These are phyloP conservation scores for Sceloporus undulatus DNA, from an alignment of 2,113 vertebrate genomes.

Conservation along the genomic window DNA sequence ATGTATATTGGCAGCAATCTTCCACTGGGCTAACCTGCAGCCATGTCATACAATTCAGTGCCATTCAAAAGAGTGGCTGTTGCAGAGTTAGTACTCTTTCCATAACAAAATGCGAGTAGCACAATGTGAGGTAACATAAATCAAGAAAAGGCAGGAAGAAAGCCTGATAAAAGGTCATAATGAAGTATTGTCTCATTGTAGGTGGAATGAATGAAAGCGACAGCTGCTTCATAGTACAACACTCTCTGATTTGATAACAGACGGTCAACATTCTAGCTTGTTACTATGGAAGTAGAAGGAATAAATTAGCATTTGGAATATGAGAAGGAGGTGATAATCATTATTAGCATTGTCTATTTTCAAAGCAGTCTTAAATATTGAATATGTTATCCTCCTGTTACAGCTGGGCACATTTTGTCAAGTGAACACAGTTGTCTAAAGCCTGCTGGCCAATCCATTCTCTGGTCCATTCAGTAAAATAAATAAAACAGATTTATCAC, in stretches of 20 bases:
- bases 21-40: background rate
- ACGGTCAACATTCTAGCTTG: constrained; percentile 28
- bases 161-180: background rate
- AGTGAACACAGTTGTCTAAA: background rate
- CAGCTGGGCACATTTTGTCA: background rate
- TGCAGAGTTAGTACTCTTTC: background rate
- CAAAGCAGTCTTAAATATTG: constrained; percentile 21
- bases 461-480: background rate
- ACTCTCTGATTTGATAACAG: background rate
- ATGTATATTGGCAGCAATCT: background rate
- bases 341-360: constrained; percentile 6
- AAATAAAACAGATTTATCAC: background rate
- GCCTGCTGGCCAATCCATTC: background rate
- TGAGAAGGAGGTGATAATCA: constrained; percentile 9
- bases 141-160: constrained; percentile 1
- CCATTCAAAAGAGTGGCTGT: background rate
- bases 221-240: background rate
- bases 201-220: background rate
- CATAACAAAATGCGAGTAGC: background rate
- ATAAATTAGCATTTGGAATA: constrained; percentile 33
- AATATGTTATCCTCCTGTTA: background rate
- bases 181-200: constrained; percentile 2
- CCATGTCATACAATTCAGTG: constrained; percentile 19
- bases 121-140: background rate
- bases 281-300: constrained; percentile 21